Evolutionary conservation across 2,888 invertebrate species (phyloP), one percentile per base, ranked within the genome.

Genomic region (Drosophila anomelani): DNA sequence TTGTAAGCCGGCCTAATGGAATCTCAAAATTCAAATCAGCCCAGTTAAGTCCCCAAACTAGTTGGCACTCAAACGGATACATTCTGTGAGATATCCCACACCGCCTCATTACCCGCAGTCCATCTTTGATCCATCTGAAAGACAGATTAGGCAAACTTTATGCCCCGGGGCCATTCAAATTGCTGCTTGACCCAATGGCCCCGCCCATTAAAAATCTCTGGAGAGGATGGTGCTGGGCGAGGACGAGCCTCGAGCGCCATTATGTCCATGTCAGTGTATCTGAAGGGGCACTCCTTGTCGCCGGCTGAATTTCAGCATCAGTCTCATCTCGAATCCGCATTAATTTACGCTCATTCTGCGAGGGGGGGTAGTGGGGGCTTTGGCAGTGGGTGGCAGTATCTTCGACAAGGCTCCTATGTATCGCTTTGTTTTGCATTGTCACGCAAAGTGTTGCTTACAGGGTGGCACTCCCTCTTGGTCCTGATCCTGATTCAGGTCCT

Each of bases 271-370:
- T 76, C 75, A 67, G 73, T 72, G 80, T 72, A 61, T 68, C 70
- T 69, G 56, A 49, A 41, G 66, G 43, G 47, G 51, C 74, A 56
- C 55, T 56, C 56, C 39, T 66, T 54, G 70, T 55, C 75, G 41
- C 54, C 38, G 54, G 66, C 34, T 49, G 39, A 29, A 26, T n/a
- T 47, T 36, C 68, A 41, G 41, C 54, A 46, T 60, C 64, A 39
- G 56, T 76, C 84, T 73, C 80, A 86, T 79, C 85, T 89, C 38
- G 71, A 78, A 74, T 81, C 75, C 66, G 77, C 87, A 84, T 85
- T 85, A 87, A 85, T 87, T 85, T 78, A 78, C 88, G 82, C 82
- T 77, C 75, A 87, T 89, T 85, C 89, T 88, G 70, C 74, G 57
- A 54, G 61, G 41, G 53, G 41, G 36, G 26, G 26, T 26, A 4